Conservation (phyloP, 2,113 vertebrate species). For the Brienomyrus longianalis region DNA sequence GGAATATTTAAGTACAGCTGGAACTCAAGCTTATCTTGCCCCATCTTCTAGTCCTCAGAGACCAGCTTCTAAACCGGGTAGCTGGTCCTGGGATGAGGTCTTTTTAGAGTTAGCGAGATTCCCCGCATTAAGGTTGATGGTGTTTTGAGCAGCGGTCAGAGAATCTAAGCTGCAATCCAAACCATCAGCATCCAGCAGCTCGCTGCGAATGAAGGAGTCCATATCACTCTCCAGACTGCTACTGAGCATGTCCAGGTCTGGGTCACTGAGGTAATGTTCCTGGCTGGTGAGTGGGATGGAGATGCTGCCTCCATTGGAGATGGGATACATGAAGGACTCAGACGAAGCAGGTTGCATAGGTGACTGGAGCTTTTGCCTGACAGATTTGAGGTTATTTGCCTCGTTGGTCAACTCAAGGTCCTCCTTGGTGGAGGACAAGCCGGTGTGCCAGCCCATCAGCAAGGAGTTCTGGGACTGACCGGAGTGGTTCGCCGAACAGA, state of each 20-base stretch:
- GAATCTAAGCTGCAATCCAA: constrained; percentile 97
- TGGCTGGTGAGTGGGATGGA: constrained; percentile 70
- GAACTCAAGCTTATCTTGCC: neutral
- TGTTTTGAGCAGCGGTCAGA: constrained; percentile 81
- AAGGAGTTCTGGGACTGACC: constrained; percentile 69
- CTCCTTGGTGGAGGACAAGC: constrained; percentile 77
- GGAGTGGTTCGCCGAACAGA: constrained; percentile 61
- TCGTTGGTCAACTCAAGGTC: constrained; percentile 68
- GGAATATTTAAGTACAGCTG: neutral
- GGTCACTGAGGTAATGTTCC: constrained; percentile 82
- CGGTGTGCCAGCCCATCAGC: constrained; percentile 75
- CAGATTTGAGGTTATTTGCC: constrained; percentile 63
- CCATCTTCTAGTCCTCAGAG: neutral
- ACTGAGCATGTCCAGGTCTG: constrained; percentile 93
- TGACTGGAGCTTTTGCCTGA: constrained; percentile 81
- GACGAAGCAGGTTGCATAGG: constrained; percentile 84
- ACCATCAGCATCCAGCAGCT: constrained; percentile 96
- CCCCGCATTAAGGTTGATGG: constrained; percentile 85
- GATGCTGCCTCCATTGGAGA: constrained; percentile 65
- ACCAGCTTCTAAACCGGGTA: constrained; percentile 77
- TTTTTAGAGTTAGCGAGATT: constrained; percentile 88
- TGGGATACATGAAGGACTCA: constrained; percentile 72
- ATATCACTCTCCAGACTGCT: constrained; percentile 92
- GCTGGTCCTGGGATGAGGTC: constrained; percentile 88
- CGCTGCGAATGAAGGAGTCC: constrained; percentile 90